Evolutionary conservation across 2,888 invertebrate species (phyloP).

Genomic region (Neria commutata): DNA sequence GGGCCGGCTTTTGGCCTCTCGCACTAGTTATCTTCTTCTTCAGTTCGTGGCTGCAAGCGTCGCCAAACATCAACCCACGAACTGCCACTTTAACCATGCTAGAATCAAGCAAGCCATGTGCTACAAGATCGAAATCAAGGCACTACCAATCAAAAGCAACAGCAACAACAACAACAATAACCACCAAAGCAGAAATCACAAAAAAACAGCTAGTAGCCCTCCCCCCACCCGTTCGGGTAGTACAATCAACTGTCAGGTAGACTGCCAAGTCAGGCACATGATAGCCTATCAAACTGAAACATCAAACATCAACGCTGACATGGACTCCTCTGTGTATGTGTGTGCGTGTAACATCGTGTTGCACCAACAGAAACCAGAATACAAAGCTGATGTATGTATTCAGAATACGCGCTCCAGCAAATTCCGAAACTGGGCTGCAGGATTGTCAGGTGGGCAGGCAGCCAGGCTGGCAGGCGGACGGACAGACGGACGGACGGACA

Average conservation of each 20-base stretch:
- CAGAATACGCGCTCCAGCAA: too few relatives aligned
- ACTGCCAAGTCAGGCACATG: background rate
- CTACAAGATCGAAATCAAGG: background rate
- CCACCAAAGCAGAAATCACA: background rate
- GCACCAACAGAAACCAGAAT: too few relatives aligned
- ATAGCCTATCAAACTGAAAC: background rate
- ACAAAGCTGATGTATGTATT: too few relatives aligned
- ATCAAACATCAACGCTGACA: background rate
- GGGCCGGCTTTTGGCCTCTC: too few relatives aligned
- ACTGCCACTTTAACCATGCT: too few relatives aligned
- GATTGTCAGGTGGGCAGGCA: background rate
- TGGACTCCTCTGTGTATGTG: background rate
- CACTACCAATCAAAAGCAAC: background rate
- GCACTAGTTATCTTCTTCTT: too few relatives aligned
- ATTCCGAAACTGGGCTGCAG: too few relatives aligned
- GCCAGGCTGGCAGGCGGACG: background rate
- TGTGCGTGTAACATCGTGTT: too few relatives aligned
- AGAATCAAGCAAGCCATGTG: background rate
- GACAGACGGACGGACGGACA: constrained; percentile 14
- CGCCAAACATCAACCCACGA: too few relatives aligned
- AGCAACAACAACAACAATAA: background rate
- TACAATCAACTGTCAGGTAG: background rate
- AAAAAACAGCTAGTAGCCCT: background rate
- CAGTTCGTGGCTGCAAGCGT: too few relatives aligned
- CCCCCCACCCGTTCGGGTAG: too few relatives aligned